Evolutionary conservation across 2,797 vertebrate species (phyloP).

Genomic region (Aulostomus chinensis): DNA sequence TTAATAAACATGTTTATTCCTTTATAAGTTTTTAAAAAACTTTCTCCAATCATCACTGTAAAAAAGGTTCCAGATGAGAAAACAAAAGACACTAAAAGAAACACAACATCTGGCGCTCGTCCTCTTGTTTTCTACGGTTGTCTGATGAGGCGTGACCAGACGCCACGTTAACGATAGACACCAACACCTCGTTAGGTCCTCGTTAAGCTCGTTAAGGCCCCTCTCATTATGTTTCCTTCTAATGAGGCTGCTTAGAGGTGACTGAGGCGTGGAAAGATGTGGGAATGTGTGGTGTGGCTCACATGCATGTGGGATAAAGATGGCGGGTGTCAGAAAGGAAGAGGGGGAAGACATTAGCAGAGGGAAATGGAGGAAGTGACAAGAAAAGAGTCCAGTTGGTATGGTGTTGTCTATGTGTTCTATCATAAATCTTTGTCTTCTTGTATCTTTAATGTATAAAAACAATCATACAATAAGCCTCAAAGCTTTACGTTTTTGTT

Average conservation of each 20-base stretch:
- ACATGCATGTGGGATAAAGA: not conserved
- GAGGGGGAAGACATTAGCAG: not conserved
- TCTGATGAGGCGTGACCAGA: conserved; percentile 55
- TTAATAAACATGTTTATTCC: too few relatives aligned
- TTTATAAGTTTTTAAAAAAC: too few relatives aligned
- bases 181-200: conserved; percentile 62
- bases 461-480: too few relatives aligned
- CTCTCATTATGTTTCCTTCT: conserved; percentile 50
- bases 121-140: conserved; percentile 50
- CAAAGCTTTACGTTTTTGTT: too few relatives aligned
- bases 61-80: conserved; percentile 9
- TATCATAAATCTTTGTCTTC: too few relatives aligned
- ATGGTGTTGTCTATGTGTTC: too few relatives aligned
- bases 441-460: too few relatives aligned
- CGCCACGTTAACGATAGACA: conserved; percentile 51
- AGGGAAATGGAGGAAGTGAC: not conserved
- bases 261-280: conserved; percentile 47
- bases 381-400: too few relatives aligned
- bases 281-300: conserved; percentile 16
- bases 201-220: conserved; percentile 61
- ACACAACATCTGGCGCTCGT: conserved; percentile 65
- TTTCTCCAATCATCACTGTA: conserved; percentile 1
- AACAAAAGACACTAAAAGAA: conserved; percentile 4
- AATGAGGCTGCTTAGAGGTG: conserved; percentile 63
- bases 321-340: not conserved